A percentile compares a stretch with the other conserved stretches of the same genome.
Evolutionary conservation across 2,113 vertebrate genomes (phyloP).

Genomic region (Eptesicus fuscus): DNA sequence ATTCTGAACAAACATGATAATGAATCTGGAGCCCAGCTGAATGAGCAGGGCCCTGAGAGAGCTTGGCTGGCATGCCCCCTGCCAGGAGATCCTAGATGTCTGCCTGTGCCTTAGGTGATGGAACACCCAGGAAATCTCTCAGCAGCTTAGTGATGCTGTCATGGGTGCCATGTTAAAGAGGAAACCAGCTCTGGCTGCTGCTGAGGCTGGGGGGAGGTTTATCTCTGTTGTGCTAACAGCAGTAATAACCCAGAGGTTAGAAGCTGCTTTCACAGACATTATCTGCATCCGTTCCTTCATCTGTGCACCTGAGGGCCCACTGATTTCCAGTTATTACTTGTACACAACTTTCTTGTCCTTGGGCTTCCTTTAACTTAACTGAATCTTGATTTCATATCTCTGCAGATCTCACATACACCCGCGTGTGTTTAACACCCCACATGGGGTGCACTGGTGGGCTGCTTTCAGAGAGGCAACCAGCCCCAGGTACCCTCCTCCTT

Average conservation of each 20-base stretch:
- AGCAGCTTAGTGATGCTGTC: background rate
- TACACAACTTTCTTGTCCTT: no score
- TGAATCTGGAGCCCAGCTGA: background rate
- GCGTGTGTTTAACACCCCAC: background rate
- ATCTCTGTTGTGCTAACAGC: accelerated
- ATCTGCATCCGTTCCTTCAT: background rate
- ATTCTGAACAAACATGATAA: background rate
- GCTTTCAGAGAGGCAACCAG: background rate
- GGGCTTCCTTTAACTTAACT: background rate
- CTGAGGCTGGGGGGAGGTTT: background rate
- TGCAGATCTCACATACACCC: background rate
- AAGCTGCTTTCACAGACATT: background rate
- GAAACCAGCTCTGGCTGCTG: background rate
- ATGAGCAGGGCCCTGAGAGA: background rate
- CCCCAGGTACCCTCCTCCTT: background rate
- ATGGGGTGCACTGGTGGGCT: background rate
- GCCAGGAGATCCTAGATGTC: background rate
- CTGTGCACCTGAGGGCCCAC: background rate
- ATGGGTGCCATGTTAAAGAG: background rate
- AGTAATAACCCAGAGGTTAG: background rate
- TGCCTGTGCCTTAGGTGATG: background rate
- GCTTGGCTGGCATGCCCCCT: background rate
- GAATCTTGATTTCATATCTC: background rate
- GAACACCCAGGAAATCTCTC: background rate
- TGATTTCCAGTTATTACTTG: background rate